These are phyloP conservation scores for Podiceps cristatus DNA, from an alignment of 2,113 vertebrate genomes.

Conservation along the genomic window DNA sequence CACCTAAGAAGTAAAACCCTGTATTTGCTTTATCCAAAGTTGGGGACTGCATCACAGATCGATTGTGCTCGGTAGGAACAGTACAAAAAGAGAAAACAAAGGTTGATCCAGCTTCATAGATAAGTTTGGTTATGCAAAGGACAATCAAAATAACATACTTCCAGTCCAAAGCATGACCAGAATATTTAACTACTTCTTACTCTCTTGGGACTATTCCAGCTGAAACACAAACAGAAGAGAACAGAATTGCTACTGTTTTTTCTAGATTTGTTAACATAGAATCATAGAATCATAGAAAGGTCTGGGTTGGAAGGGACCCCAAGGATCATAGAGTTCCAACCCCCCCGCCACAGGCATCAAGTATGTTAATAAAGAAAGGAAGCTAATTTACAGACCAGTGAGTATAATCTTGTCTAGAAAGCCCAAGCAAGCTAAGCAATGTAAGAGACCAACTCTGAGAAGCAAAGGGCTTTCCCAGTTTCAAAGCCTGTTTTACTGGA, in stretches of 20 bases:
- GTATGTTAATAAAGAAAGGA: background rate
- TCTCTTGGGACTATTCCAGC: background rate
- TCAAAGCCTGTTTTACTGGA: background rate
- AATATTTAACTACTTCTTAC: background rate
- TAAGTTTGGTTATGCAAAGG: background rate
- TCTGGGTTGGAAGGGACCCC: too few species aligned
- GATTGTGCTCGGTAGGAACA: background rate
- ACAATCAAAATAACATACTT: background rate
- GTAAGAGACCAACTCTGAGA: background rate
- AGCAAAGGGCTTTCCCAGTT: background rate
- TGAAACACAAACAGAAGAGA: background rate
- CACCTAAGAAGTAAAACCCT: background rate
- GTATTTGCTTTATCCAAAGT: background rate
- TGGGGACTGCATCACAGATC: background rate
- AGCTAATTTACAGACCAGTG: background rate
- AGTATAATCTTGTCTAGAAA: background rate
- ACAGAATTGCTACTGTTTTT: background rate
- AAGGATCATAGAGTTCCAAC: too few species aligned
- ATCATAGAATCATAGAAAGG: too few species aligned
- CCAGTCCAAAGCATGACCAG: background rate
- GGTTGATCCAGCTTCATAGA: background rate
- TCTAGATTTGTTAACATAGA: background rate
- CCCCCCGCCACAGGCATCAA: too few species aligned
- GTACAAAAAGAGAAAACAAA: background rate
- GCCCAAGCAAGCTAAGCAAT: background rate